Base-by-base conservation (phyloP, 2,797 vertebrate species). In the Xenopus petersii region DNA sequence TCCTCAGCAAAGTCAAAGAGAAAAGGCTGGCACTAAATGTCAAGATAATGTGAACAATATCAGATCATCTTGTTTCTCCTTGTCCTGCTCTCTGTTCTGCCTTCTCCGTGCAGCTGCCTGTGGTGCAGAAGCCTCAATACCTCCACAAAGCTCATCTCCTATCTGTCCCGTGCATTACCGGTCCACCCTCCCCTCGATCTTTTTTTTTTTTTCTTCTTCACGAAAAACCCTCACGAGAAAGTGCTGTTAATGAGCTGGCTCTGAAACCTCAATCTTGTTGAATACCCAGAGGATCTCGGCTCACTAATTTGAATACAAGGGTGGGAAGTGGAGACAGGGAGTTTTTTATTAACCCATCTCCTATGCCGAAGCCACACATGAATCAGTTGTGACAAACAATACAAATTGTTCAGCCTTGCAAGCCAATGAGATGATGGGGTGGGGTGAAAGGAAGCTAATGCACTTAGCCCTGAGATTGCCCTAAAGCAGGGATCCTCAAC, bases 221-320 rank as follows among this genome's bases (percentile, higher is more conserved):
- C 47, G 26, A 13, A 16, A 21, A 65, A 16, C 17, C 76, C 71
- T 63, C 76, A 24, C 62, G 71, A 61, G 76, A 74, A 26, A 71
- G 65, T 60, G 71, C 76, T 74, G 71, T 58, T 79, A 79, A 79
- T 79, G 76, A 79, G 71, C 61, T 74, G 71, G 76, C 71, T 60
- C 66, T 47, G 51, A 73, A 73, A 73, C 66, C 71, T 79, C 76
- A 74, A 79, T 79, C 75, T 69, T 48, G 56, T n/a, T 54, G 66
- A 73, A 79, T 51, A 26, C 76, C 76, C 76, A 79, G 65, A 70
- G 76, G 76, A 79, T 59, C 71, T 8, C 70, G 10, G 75, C 59
- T 30, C 49, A 64, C 59, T 70, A 62, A 79, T 70, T 60, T 63
- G 65, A 51, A 65, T 70, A 74, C 68, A 33, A 73, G 21, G 49